phyloP scores from a whole-genome alignment of 2,113 vertebrate species.

The Oreochromis aureus region DNA sequence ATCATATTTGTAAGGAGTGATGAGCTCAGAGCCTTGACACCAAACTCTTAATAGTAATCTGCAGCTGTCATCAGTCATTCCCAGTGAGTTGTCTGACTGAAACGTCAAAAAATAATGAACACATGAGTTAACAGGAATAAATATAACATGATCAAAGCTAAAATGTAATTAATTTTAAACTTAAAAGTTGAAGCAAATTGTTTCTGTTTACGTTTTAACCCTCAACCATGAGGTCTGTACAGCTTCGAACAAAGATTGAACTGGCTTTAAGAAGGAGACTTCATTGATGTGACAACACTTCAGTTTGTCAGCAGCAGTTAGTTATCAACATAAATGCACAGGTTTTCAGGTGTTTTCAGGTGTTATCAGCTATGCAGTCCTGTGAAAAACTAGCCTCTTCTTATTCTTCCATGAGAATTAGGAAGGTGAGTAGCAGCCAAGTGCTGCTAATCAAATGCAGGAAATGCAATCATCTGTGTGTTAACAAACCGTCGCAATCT shows the following conservation, averaged over 20 bases:
- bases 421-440: background rate
- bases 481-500: background rate
- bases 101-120: background rate
- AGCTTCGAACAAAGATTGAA: accelerated
- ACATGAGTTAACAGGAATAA: accelerated
- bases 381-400: accelerated
- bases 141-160: background rate
- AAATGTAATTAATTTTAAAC: background rate
- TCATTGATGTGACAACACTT: accelerated
- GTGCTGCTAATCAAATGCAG: background rate
- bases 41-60: background rate
- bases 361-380: background rate
- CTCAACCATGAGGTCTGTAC: accelerated
- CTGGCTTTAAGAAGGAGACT: background rate
- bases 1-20: background rate
- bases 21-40: accelerated
- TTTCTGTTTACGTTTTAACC: background rate
- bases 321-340: background rate
- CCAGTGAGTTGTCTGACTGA: background rate
- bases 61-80: accelerated
- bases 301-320: background rate
- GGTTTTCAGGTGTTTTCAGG: background rate
- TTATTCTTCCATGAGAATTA: background rate
- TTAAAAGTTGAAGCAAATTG: background rate
- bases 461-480: accelerated